Conservation (phyloP, 2,888 invertebrate species). For the Conistra vaccinii region DNA sequence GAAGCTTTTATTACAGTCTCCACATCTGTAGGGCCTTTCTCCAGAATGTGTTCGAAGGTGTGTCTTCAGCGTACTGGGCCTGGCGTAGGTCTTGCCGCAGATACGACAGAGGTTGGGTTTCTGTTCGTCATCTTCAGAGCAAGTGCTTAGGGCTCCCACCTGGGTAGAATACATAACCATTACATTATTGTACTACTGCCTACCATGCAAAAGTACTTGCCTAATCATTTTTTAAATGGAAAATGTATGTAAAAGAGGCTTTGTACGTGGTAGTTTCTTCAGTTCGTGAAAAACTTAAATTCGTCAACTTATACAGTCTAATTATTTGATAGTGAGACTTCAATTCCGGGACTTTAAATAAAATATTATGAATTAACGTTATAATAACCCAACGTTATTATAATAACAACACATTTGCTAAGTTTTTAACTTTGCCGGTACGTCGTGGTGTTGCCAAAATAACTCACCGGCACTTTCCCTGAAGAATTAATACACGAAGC, state of each 20-base stretch:
- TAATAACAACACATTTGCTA: too few species aligned
- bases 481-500: constrained; percentile 79
- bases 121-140: constrained; percentile 92
- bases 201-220: not conserved
- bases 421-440: not conserved
- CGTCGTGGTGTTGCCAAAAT: too few species aligned
- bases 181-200: not conserved
- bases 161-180: constrained; percentile 52
- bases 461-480: constrained; percentile 84
- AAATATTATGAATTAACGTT: too few species aligned
- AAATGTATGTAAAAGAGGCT: too few species aligned
- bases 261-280: too few species aligned
- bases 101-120: constrained; percentile 98
- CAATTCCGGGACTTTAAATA: too few species aligned
- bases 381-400: too few species aligned
- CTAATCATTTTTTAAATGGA: too few species aligned
- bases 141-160: constrained; percentile 91
- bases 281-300: too few species aligned
- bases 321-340: not conserved
- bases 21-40: constrained; percentile 97
- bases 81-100: constrained; percentile 98
- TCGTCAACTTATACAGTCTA: too few species aligned
- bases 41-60: constrained; percentile 99
- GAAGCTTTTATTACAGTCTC: constrained; percentile 98
- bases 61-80: constrained; percentile 99